phyloP scores from a whole-genome alignment of 1,140 invertebrate genomes.

The Zaprionus taronus region DNA sequence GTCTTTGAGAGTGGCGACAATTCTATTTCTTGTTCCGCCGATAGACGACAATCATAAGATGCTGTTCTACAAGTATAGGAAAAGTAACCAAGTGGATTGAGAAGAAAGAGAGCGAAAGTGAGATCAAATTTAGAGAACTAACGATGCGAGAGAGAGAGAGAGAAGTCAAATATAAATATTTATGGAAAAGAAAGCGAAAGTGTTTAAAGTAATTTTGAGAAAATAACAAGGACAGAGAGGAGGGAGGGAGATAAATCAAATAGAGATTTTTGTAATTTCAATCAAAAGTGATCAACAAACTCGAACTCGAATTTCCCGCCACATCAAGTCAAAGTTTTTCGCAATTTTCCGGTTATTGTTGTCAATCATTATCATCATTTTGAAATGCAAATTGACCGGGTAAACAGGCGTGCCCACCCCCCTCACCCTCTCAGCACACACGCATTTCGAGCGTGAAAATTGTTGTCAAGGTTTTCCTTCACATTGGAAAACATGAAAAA shows the following conservation, averaged over 20 bases:
- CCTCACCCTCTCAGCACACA: not conserved
- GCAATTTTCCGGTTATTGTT: conserved; percentile 23
- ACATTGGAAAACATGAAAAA: conserved; percentile 9
- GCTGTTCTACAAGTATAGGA: not conserved
- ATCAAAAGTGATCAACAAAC: not conserved
- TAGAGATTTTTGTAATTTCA: not conserved
- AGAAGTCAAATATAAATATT: not conserved
- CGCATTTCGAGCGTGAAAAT: conserved; percentile 34
- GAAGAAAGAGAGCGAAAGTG: not conserved
- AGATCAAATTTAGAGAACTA: too few relatives aligned
- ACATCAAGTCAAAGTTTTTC: not conserved
- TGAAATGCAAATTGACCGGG: conserved; percentile 9
- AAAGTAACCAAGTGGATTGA: not conserved
- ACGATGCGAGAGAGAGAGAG: not conserved
- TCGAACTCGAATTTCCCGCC: not conserved
- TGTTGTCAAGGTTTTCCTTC: conserved; percentile 58
- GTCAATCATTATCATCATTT: conserved; percentile 4
- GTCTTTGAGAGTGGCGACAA: not conserved
- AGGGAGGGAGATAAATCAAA: not conserved
- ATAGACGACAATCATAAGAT: not conserved
- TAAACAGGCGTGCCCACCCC: not conserved
- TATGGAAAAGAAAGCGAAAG: not conserved
- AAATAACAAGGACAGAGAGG: not conserved
- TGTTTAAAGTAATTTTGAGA: not conserved
- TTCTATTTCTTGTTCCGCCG: conserved; percentile 4